Conservation (phyloP, 2,888 invertebrate genomes). For the Agriopis leucophaearia region DNA sequence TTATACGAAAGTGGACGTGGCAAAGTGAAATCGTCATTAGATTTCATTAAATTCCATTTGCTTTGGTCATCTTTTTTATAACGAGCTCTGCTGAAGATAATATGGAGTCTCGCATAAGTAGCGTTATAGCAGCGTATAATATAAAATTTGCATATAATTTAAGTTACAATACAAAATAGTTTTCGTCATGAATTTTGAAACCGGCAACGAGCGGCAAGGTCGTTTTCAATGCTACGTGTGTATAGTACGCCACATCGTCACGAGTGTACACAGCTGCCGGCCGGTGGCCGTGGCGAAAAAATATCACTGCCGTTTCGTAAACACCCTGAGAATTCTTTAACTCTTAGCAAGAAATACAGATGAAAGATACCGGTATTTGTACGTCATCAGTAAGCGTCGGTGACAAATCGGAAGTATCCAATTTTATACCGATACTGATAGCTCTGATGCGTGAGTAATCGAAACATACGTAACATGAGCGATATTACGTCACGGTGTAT, state of each 20-base stretch:
- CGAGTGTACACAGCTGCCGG: conserved; percentile 65
- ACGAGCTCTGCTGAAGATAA: conserved; percentile 3
- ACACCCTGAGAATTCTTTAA: conserved; percentile 40
- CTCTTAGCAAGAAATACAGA: conserved; percentile 7
- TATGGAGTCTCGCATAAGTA: neutral
- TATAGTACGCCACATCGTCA: conserved; percentile 51
- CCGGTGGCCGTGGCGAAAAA: conserved; percentile 56
- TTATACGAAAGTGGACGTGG: conserved; percentile 47
- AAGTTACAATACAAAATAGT: conserved; percentile 23
- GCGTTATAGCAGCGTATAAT: neutral
- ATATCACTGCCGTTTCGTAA: conserved; percentile 53
- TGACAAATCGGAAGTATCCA: conserved; percentile 12
- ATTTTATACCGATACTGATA: conserved; percentile 7
- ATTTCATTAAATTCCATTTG: conserved; percentile 46
- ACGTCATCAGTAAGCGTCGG: conserved; percentile 6
- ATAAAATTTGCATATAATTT: conserved; percentile 10
- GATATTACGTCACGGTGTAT: conserved; percentile 35
- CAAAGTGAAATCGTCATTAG: conserved; percentile 49
- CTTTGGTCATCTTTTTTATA: conserved; percentile 35
- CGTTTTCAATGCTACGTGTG: conserved; percentile 74
- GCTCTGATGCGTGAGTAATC: conserved; percentile 41
- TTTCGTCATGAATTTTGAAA: conserved; percentile 58
- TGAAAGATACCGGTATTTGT: conserved; percentile 3
- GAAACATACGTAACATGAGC: conserved; percentile 35
- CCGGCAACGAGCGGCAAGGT: conserved; percentile 76